These are phyloP conservation scores for Scomber japonicus DNA, from an alignment of 2,113 vertebrate genomes.

Conservation along the genomic window DNA sequence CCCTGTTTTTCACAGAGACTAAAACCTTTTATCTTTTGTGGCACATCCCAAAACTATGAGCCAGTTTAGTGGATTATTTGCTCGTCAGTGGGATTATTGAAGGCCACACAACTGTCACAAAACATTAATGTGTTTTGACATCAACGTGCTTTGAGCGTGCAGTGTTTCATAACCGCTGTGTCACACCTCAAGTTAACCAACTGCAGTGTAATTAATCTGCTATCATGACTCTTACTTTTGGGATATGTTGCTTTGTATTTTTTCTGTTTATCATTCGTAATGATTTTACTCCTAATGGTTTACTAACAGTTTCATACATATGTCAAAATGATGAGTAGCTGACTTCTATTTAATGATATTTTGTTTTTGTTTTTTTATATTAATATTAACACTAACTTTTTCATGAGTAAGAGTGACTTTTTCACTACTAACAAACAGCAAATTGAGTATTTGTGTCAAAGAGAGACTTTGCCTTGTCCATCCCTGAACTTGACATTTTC, in stretches of 20 bases:
- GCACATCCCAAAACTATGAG: slow-evolving; percentile 50
- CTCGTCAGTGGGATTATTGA: slow-evolving; percentile 34
- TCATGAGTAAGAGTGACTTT: too few relatives aligned
- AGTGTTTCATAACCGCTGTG: slow-evolving; percentile 14
- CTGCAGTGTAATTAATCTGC: slow-evolving; percentile 26
- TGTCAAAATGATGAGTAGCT: slow-evolving; percentile 35
- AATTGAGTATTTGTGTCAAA: slow-evolving; percentile 46
- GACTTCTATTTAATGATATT: slow-evolving; percentile 13
- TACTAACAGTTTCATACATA: slow-evolving; percentile 47
- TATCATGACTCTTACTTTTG: slow-evolving; percentile 29
- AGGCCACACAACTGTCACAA: slow-evolving; percentile 12
- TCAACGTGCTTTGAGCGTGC: slow-evolving; percentile 7
- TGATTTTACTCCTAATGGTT: slow-evolving; percentile 19
- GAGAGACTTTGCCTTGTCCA: slow-evolving; percentile 41
- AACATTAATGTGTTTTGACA: slow-evolving; percentile 6
- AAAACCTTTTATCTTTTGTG: slow-evolving; percentile 35
- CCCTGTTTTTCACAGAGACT: slow-evolving; percentile 21
- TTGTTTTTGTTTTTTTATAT: slow-evolving; percentile 6
- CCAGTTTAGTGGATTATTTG: slow-evolving; percentile 8
- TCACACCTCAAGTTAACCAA: slow-evolving; percentile 15
- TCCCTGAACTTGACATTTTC: slow-evolving; percentile 62
- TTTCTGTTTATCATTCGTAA: slow-evolving; percentile 33
- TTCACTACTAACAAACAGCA: slow-evolving; percentile 20
- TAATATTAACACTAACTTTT: neutral
- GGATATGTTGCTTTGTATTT: slow-evolving; percentile 35